Percentiles rank a stretch among this genome's conserved stretches.
These are phyloP conservation scores for Samia ricini DNA, from an alignment of 1,140 invertebrate species.

Conservation along the genomic window DNA sequence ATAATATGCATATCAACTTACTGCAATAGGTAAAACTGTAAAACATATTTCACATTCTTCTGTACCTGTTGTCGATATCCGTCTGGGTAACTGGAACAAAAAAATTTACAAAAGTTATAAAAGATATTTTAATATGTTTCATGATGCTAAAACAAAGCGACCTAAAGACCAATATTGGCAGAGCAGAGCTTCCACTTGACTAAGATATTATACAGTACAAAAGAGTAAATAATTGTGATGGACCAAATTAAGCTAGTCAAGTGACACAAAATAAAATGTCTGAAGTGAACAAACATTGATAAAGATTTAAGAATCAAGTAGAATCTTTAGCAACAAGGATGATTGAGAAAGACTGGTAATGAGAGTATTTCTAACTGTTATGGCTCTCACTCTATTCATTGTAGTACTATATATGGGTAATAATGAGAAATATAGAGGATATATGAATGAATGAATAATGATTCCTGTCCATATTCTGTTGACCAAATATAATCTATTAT, in stretches of 20 bases:
- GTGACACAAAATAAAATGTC: no score
- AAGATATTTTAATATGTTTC: background rate
- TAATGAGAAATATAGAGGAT: no score
- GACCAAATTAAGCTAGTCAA: background rate
- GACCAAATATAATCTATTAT: no score
- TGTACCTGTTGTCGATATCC: conserved; percentile 82
- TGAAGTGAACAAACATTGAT: no score
- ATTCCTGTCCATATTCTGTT: no score
- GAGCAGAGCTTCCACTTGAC: background rate
- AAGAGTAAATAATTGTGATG: background rate
- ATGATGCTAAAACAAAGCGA: background rate
- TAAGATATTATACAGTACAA: background rate
- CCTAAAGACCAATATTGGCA: background rate
- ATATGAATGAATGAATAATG: no score
- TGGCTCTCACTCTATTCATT: no score
- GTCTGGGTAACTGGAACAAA: conserved; percentile 62
- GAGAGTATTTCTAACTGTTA: no score
- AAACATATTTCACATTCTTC: conserved; percentile 98
- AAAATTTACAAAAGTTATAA: background rate
- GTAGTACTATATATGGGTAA: no score
- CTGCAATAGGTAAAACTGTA: conserved; percentile 86
- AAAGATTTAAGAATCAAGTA: no score
- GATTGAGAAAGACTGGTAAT: no score
- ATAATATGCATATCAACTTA: conserved; percentile 80
- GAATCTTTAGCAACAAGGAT: no score